A percentile compares a stretch with the other conserved stretches of the same genome.
Conservation (phyloP, 2,888 invertebrate genomes). For the Rosalia funebris region DNA sequence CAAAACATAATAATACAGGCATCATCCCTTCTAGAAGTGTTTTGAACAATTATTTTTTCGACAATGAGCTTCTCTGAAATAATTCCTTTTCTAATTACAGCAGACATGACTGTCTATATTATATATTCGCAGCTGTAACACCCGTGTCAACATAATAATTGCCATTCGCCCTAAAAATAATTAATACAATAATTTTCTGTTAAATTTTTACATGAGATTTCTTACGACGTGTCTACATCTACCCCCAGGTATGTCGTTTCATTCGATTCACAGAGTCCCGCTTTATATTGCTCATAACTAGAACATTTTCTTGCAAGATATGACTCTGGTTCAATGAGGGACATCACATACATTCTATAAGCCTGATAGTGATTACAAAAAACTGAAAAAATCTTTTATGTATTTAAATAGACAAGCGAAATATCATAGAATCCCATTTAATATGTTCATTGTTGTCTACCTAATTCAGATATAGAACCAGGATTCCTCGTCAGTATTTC, state of each 20-base stretch:
- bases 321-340: conserved; percentile 28
- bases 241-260: conserved; percentile 37
- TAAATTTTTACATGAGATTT: not conserved
- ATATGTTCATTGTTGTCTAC: conserved; percentile 17
- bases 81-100: no score
- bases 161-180: conserved; percentile 40
- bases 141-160: conserved; percentile 42
- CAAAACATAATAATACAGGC: no score
- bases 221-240: conserved; percentile 36
- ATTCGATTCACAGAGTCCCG: conserved; percentile 32
- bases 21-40: no score
- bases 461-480: conserved; percentile 30
- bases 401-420: not conserved
- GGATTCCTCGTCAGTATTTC: conserved; percentile 28
- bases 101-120: no score
- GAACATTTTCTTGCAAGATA: conserved; percentile 37
- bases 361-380: conserved; percentile 43
- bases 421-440: not conserved
- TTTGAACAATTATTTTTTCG: no score
- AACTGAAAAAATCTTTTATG: conserved; percentile 28
- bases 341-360: conserved; percentile 32
- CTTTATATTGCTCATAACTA: conserved; percentile 30
- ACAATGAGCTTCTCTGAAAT: no score
- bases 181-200: not conserved
- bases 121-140: conserved; percentile 27